phyloP scores from a whole-genome alignment of 2,888 invertebrate species.

The Macrophya alboannulata region DNA sequence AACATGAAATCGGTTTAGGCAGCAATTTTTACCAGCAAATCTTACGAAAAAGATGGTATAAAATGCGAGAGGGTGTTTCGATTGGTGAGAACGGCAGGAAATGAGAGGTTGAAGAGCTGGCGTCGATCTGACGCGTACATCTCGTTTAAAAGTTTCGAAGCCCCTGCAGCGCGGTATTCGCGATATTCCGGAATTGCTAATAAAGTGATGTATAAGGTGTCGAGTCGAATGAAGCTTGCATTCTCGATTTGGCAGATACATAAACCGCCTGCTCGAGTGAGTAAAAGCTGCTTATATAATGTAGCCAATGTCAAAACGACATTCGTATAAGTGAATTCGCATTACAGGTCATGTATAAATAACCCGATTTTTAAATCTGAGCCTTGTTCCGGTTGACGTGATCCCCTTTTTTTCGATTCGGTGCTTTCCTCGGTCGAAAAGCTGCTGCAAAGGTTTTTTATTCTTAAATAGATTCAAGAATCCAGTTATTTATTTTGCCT shows the following conservation, averaged over 20 bases:
- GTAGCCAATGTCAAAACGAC: neutral
- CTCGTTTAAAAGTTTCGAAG: neutral
- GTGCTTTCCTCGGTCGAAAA: neutral
- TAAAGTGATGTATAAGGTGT: neutral
- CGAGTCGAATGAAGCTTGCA: neutral
- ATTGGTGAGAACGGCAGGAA: constrained; percentile 20
- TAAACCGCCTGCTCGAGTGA: neutral
- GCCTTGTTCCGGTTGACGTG: neutral
- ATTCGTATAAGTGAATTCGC: neutral
- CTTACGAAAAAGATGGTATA: neutral
- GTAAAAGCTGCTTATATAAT: neutral
- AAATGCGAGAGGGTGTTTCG: constrained; percentile 26
- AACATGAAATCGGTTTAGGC: neutral
- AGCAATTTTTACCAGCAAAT: neutral
- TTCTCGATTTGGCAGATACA: neutral
- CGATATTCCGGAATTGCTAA: neutral
- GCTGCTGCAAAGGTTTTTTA: neutral
- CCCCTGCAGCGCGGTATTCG: neutral
- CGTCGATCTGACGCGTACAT: neutral
- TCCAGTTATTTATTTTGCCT: neutral
- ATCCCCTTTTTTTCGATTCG: neutral
- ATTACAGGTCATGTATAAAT: neutral
- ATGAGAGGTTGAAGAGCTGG: constrained; percentile 28
- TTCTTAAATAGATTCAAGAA: neutral
- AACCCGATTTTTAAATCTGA: neutral